Base-by-base conservation (phyloP, 2,797 vertebrate genomes). In the Odontamblyopus lacepedii region DNA sequence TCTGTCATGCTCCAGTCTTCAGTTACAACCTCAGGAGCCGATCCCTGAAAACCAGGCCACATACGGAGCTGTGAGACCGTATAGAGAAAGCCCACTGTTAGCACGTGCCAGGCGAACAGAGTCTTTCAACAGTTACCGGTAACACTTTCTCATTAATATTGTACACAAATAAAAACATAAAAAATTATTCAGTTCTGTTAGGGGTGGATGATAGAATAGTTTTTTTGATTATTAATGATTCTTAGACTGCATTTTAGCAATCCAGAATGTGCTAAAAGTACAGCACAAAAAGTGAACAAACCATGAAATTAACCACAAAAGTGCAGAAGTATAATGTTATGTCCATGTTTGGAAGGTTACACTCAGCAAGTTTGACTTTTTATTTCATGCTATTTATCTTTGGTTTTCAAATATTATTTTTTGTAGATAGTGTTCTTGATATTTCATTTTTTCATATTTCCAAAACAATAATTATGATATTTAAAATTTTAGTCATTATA, bases 1-100 rank as follows among this genome's bases (percentile, higher is more conserved):
- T 57, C 55, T 67, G 7, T 64, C 32, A 38, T 71, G 35, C 63
- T 57, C 61, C 84, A 99, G 98, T 88, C 95, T 99, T 77, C 97
- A 98, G 79, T 85, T 99, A 72, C 98, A 99, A 85, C 87, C 94
- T 57, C 95, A 94, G 0, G 97, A 98, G 72, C 90, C 95, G 32
- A 92, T 95, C 72, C 94, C 94, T 0, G 98, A 98, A 91, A 92
- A 91, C 69, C 91, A 88, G 3, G 93, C 96, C 11, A 97, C 97
- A 0, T 99, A 99, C 0, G 96, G 96, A 32, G 95, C 97, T 0
- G 87, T 99, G 72, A 90, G 97, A 35, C 97, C 98, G 0, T 98
- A 98, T 90, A 93, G 98, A 76, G 98, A 99, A 88, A 99, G 98
- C 72, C 98, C 98, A 23, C 85, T 99, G n/a, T 78, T 99, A 91